Percentiles rank a stretch among this genome's conserved stretches.
phyloP scores from a whole-genome alignment of 2,113 vertebrate genomes.

The Smithornis capensis region DNA sequence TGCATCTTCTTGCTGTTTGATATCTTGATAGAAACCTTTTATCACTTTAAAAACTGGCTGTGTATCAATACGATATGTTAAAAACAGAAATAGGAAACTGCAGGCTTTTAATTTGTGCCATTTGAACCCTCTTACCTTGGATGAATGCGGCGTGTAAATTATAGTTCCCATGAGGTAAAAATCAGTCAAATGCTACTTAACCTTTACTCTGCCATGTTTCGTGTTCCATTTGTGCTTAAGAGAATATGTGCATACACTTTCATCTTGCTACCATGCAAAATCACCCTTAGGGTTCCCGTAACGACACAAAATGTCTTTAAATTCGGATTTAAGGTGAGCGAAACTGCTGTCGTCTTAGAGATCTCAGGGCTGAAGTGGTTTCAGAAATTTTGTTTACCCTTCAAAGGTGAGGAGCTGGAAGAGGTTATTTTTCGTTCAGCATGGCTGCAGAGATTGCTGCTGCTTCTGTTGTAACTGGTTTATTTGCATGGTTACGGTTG shows the following conservation, averaged over 20 bases:
- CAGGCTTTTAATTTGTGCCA: constrained; percentile 64
- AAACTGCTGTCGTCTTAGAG: neutral
- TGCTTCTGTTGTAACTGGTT: neutral
- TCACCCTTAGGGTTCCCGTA: constrained; percentile 13
- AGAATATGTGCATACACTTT: constrained; percentile 22
- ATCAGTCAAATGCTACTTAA: constrained; percentile 54
- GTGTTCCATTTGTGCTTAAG: constrained; percentile 34
- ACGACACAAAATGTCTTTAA: neutral
- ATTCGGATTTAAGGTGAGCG: constrained; percentile 8
- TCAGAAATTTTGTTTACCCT: neutral
- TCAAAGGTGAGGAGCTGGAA: neutral
- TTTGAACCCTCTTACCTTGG: constrained; percentile 64
- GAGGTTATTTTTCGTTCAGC: neutral
- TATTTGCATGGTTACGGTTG: neutral
- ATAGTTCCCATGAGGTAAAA: constrained; percentile 60
- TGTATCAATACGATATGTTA: constrained; percentile 35
- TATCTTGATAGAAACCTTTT: constrained; percentile 62
- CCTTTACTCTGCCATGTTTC: constrained; percentile 53
- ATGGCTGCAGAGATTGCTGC: neutral
- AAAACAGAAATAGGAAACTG: constrained; percentile 55
- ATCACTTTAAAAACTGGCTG: constrained; percentile 53
- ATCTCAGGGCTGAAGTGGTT: neutral
- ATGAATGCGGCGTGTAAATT: constrained; percentile 51
- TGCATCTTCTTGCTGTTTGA: constrained; percentile 34
- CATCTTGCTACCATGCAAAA: neutral